Evolutionary conservation across 2,888 invertebrate species (phyloP).

Genomic region (Chrysomela aeneicollis): DNA sequence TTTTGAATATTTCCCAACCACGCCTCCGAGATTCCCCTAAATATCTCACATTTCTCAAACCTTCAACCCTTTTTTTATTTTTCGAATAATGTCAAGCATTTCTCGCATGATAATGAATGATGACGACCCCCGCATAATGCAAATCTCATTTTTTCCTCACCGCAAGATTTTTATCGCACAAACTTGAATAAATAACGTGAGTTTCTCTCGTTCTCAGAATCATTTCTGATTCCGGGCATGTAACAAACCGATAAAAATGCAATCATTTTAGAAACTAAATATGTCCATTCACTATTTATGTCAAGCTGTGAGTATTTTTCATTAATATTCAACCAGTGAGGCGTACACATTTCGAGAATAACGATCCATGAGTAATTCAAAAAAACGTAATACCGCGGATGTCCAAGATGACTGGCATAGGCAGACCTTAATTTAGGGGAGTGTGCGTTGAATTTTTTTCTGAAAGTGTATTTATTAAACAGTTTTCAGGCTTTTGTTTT

Average conservation of each 20-base stretch:
- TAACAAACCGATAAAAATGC: conserved; percentile 5
- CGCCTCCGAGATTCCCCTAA: no score
- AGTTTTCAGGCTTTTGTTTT: no score
- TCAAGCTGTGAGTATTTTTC: conserved; percentile 4
- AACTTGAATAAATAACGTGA: conserved; percentile 1
- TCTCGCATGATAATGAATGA: not conserved
- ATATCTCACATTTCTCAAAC: no score
- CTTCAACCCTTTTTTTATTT: not conserved
- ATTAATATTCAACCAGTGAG: not conserved
- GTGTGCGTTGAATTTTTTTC: no score
- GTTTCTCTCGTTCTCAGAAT: not conserved
- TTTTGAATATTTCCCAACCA: no score
- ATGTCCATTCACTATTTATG: conserved; percentile 10
- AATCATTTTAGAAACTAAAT: conserved; percentile 7
- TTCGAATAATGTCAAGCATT: not conserved
- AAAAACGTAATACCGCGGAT: not conserved
- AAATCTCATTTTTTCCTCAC: not conserved
- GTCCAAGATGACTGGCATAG: not conserved
- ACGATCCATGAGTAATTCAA: conserved; percentile 8
- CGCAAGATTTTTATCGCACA: not conserved
- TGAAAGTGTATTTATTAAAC: no score
- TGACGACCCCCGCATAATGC: not conserved
- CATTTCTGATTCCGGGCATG: not conserved
- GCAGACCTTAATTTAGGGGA: not conserved
- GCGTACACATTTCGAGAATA: not conserved